Base-by-base conservation (phyloP, 2,888 invertebrate genomes). In the Selenia dentaria region DNA sequence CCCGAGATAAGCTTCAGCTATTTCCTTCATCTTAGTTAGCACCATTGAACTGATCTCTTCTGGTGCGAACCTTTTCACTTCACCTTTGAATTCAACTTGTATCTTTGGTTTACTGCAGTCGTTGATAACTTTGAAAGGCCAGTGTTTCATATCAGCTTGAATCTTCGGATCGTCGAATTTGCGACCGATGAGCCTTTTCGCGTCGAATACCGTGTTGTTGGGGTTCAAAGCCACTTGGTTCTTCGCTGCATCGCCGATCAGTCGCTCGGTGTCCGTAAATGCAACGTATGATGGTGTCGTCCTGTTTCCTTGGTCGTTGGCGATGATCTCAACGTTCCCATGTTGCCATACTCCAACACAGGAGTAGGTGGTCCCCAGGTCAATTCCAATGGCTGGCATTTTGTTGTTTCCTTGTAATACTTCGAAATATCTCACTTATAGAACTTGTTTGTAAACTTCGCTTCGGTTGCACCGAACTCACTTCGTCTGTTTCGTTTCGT, bases 151-250 rank as follows among this genome's bases (percentile, higher is more conserved):
- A 75, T 97, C 96, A 20, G 92, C 91, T 69, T 96, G 95, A 26
- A 96, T 95, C 62, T 94, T 93, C 0, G 91, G 74, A 67, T 96
- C 96, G 56, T 94, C 93, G 78, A 92, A 94, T 51, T 92, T 92
- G 44, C 95, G 91, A 83, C 96, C 97, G 71, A 97, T 96, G 51
- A 97, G 88, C 57, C 97, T 92, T 67, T 96, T 96, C 12, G 95
- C 93, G 71, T 94, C 93, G 77, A 94, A 94, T 20, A 94, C 93
- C 0, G 95, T 95, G 87, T 95, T 95, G 70, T 70, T 91, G 28
- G 95, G 95, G 79, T 95, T 95, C 89, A 94, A 91, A 22, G 93
- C 94, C 38, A 94, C 94, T 80, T 94, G 93, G 81, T 94, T 94
- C 77, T 94, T 94, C 38, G 94, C n/a, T n/a, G n/a, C n/a, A n/a